Evolutionary conservation across 2,797 vertebrate genomes (phyloP).

Genomic region (Cercopithecus mitis): DNA sequence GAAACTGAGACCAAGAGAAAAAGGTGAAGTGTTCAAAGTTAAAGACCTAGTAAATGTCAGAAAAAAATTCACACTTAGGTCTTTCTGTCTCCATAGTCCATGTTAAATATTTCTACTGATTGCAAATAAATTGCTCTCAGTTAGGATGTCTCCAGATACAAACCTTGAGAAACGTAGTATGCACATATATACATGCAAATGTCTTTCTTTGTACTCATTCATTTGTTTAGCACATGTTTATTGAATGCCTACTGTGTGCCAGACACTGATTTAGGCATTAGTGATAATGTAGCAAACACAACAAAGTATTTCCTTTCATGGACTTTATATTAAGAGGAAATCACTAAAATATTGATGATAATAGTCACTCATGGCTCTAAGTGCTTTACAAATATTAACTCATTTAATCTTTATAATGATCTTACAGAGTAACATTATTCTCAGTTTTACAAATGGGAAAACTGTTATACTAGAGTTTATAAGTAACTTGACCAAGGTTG

Average conservation of each 20-base stretch:
- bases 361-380: neutral
- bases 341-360: neutral
- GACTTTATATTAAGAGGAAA: neutral
- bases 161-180: neutral
- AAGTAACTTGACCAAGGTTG: neutral
- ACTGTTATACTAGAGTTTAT: neutral
- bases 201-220: neutral
- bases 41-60: neutral
- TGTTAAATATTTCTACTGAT: neutral
- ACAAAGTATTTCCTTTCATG: neutral
- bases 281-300: neutral
- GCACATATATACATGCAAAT: neutral
- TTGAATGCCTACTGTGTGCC: neutral
- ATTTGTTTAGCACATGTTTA: neutral
- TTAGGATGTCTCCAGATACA: neutral
- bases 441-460: neutral
- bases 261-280: neutral
- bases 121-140: neutral
- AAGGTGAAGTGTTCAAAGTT: neutral
- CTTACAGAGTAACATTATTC: neutral
- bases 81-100: neutral
- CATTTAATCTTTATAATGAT: neutral
- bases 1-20: neutral
- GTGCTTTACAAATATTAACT: neutral
- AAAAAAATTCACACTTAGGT: neutral